Percentiles rank a stretch among this genome's conserved stretches.
phyloP scores from a whole-genome alignment of 2,888 invertebrate genomes.

The Ecliptopera silaceata region DNA sequence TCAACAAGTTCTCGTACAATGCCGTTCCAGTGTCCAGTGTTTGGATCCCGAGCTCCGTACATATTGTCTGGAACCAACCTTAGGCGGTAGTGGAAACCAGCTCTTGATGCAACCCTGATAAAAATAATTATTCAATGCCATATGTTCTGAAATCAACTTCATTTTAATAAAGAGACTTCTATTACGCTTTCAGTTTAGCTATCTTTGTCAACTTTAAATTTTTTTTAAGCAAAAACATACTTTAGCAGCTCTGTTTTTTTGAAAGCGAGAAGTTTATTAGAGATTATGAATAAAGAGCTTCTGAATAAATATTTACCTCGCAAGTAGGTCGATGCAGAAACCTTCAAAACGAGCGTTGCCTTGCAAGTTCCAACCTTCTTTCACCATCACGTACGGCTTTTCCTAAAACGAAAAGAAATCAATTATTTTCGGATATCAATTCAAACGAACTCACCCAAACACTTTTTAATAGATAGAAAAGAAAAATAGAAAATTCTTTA shows the following conservation, averaged over 20 bases:
- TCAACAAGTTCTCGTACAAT: slow-evolving; percentile 94
- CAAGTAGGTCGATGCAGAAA: slow-evolving; percentile 94
- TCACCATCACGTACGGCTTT: slow-evolving; percentile 95
- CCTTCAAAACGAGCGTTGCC: slow-evolving; percentile 95
- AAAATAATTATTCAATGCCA: not conserved
- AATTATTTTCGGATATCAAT: too few relatives aligned
- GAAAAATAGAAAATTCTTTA: too few relatives aligned
- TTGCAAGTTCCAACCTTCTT: slow-evolving; percentile 91
- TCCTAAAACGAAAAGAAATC: slow-evolving; percentile 86
- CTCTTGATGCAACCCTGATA: slow-evolving; percentile 89
- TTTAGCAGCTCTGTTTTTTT: too few relatives aligned
- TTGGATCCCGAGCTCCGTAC: slow-evolving; percentile 94
- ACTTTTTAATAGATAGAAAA: too few relatives aligned
- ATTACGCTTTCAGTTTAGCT: too few relatives aligned
- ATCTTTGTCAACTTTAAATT: too few relatives aligned
- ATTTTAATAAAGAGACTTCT: too few relatives aligned
- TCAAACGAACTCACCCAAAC: too few relatives aligned
- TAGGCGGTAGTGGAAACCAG: slow-evolving; percentile 94
- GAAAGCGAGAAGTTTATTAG: too few relatives aligned
- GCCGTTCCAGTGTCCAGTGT: slow-evolving; percentile 95
- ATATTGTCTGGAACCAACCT: slow-evolving; percentile 91
- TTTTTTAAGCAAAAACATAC: too few relatives aligned
- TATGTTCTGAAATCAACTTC: too few relatives aligned
- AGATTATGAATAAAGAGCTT: not conserved
- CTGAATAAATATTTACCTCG: slow-evolving; percentile 70